A percentile compares a stretch with the other conserved stretches of the same genome.
Evolutionary conservation across 2,797 vertebrate genomes (phyloP).

Genomic region (Merluccius polli): DNA sequence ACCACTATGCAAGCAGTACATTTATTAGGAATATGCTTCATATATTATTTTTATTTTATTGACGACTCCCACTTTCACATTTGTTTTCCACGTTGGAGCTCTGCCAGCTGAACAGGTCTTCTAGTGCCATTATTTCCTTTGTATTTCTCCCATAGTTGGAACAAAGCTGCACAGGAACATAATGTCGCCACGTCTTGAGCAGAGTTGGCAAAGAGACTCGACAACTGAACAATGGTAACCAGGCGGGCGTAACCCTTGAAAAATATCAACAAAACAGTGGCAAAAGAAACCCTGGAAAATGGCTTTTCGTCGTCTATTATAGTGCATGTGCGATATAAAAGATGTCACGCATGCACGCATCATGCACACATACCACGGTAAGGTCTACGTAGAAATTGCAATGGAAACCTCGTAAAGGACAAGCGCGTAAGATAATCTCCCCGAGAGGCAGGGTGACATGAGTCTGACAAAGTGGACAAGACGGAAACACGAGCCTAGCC

Average conservation of each 20-base stretch:
- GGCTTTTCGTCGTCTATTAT: background rate
- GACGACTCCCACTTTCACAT: background rate
- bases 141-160: background rate
- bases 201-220: slow-evolving; percentile 28
- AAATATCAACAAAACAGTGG: slow-evolving; percentile 30
- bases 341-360: background rate
- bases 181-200: background rate
- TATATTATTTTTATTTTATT: background rate
- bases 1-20: background rate
- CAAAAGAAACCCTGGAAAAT: background rate
- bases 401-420: slow-evolving; percentile 20
- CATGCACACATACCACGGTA: background rate
- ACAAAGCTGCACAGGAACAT: background rate
- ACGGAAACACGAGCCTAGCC: slow-evolving; percentile 37
- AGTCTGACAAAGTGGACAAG: slow-evolving; percentile 40
- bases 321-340: too few relatives aligned
- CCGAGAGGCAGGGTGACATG: slow-evolving; percentile 33
- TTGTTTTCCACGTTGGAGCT: background rate
- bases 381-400: slow-evolving; percentile 1
- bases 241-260: slow-evolving; percentile 30
- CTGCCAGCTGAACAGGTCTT: too few relatives aligned
- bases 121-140: background rate
- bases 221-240: slow-evolving; percentile 44
- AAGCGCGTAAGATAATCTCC: slow-evolving; percentile 32
- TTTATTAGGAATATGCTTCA: background rate